Evolutionary conservation across 2,888 invertebrate genomes (phyloP).

Genomic region (Ornithoptera priamus): DNA sequence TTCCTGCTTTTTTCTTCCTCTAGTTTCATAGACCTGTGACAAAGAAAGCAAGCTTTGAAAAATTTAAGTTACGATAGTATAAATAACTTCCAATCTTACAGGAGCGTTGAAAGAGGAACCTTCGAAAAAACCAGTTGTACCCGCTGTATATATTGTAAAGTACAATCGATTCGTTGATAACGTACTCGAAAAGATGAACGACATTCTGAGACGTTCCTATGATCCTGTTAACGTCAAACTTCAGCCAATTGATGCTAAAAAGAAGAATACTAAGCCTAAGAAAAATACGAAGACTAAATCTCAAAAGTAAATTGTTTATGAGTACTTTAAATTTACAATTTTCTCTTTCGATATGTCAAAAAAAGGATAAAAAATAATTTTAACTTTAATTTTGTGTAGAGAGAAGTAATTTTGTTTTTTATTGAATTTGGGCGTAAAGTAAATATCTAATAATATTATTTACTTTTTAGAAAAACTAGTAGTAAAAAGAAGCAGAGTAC

Average conservation of each 20-base stretch:
- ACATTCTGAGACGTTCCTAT: slow-evolving; percentile 87
- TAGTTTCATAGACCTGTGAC: too few relatives aligned
- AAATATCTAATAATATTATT: slow-evolving; percentile 18
- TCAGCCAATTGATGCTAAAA: slow-evolving; percentile 77
- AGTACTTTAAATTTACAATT: not conserved
- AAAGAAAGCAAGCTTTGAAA: not conserved
- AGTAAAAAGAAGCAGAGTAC: slow-evolving; percentile 66
- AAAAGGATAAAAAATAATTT: not conserved
- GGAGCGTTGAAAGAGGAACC: slow-evolving; percentile 72
- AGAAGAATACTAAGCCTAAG: slow-evolving; percentile 75
- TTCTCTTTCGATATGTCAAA: not conserved
- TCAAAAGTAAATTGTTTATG: slow-evolving; percentile 53
- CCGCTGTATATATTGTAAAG: slow-evolving; percentile 87
- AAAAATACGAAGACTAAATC: slow-evolving; percentile 57
- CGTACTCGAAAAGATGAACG: slow-evolving; percentile 89
- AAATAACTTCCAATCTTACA: slow-evolving; percentile 45
- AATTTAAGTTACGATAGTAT: slow-evolving; percentile 9
- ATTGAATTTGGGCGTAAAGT: not conserved
- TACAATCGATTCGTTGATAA: slow-evolving; percentile 93
- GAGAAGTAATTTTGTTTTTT: not conserved
- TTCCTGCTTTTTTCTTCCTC: too few relatives aligned
- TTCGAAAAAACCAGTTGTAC: slow-evolving; percentile 70
- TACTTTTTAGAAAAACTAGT: slow-evolving; percentile 58
- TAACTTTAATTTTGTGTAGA: too few relatives aligned
- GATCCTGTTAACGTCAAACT: slow-evolving; percentile 91